A percentile compares a stretch with the other conserved stretches of the same genome.
These are phyloP conservation scores for Sterna hirundo DNA, from an alignment of 2,113 vertebrate species.

Conservation along the genomic window DNA sequence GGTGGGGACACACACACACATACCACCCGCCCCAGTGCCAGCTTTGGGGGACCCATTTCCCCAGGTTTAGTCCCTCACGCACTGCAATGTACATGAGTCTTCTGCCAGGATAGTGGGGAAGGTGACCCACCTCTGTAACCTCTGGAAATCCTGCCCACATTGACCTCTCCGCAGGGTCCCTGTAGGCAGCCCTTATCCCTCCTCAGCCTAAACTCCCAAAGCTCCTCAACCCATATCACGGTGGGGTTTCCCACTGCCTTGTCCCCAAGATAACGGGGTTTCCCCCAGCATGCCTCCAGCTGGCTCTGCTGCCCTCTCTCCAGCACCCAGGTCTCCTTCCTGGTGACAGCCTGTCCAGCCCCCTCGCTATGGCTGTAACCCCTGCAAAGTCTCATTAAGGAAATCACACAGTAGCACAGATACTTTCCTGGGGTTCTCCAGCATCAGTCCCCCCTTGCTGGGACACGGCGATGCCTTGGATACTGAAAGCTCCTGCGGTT, in stretches of 20 bases:
- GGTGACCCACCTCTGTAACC: background rate
- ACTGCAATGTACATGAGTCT: accelerated
- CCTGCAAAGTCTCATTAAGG: background rate
- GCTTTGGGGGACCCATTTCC: background rate
- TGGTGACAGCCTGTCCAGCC: background rate
- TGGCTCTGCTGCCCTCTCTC: background rate
- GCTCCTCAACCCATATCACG: background rate
- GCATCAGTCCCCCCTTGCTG: accelerated
- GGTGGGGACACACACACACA: too few species aligned
- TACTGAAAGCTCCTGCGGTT: background rate
- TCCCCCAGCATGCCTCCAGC: background rate
- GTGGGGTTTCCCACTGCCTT: background rate
- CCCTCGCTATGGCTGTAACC: background rate
- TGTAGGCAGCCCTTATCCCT: background rate
- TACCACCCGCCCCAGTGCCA: background rate
- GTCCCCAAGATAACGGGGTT: background rate
- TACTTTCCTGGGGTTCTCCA: background rate
- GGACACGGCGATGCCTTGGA: background rate
- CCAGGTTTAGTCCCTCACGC: background rate
- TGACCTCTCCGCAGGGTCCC: background rate
- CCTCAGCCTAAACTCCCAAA: background rate
- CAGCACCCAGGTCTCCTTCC: too few species aligned
- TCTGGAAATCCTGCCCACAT: accelerated
- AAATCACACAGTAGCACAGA: background rate
- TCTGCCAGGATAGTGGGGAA: background rate